Conservation (phyloP, 2,113 vertebrate species). For the Psilopsiagon aurifrons region DNA sequence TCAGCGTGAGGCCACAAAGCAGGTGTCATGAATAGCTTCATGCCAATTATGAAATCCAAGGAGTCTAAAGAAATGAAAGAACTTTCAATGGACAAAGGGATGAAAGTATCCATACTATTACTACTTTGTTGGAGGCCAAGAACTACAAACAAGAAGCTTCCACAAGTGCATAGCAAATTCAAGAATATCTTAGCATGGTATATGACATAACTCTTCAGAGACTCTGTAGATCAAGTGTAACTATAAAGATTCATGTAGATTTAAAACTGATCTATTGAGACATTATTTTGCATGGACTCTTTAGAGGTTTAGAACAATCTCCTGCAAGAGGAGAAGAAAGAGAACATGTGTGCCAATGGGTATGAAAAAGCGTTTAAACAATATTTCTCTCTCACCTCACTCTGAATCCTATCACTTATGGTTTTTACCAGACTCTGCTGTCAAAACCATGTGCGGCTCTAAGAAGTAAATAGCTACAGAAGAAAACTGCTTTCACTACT, state of each 20-base stretch:
- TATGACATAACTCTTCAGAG: fast-evolving
- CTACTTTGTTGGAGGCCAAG: not conserved
- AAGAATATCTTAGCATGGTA: not conserved
- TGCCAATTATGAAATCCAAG: not conserved
- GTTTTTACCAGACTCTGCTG: not conserved
- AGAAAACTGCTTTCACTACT: not conserved
- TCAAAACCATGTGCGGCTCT: not conserved
- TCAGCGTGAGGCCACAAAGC: not conserved
- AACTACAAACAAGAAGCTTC: not conserved
- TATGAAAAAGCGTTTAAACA: not conserved
- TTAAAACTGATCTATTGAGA: not conserved
- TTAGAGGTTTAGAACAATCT: not conserved
- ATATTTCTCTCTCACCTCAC: not conserved
- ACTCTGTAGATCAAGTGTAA: not conserved
- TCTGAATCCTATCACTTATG: not conserved
- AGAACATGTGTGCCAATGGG: not conserved
- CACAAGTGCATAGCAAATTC: not conserved
- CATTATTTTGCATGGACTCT: not conserved
- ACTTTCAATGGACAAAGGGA: not conserved
- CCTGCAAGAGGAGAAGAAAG: not conserved
- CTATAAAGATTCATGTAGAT: not conserved
- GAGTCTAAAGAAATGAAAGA: not conserved
- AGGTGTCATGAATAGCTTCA: not conserved
- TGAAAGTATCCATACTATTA: not conserved
- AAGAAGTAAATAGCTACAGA: not conserved